These are phyloP conservation scores for Jacana jacana DNA, from an alignment of 2,113 vertebrate genomes.

Conservation along the genomic window DNA sequence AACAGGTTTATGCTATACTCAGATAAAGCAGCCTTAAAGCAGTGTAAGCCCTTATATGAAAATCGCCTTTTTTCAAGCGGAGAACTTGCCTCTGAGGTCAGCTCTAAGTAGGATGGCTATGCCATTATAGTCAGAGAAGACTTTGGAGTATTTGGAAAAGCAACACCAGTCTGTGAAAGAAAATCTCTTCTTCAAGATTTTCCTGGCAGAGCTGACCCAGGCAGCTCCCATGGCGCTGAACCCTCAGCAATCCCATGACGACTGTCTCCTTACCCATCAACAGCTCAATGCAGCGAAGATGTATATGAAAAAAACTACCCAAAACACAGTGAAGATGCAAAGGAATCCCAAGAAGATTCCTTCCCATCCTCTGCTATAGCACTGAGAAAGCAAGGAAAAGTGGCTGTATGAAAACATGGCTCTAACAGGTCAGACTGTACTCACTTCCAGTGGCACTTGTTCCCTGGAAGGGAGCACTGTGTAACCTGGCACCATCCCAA, in stretches of 20 bases:
- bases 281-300: not conserved
- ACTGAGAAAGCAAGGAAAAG: not conserved
- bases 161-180: not conserved
- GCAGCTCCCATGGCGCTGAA: not conserved
- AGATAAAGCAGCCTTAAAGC: slow-evolving; percentile 57
- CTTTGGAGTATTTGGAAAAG: not conserved
- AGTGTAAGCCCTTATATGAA: not conserved
- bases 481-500: not conserved
- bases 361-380: not conserved
- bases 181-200: not conserved
- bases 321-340: not conserved
- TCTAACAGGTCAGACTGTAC: not conserved
- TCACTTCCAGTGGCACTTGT: not conserved
- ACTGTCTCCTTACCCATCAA: not conserved
- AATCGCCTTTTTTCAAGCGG: not conserved
- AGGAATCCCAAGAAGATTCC: not conserved
- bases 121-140: not conserved
- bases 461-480: not conserved
- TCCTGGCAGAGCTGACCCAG: not conserved
- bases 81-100: slow-evolving; percentile 31
- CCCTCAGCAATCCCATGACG: not conserved
- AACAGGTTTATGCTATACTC: slow-evolving; percentile 43
- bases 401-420: not conserved
- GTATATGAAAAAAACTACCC: not conserved
- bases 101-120: not conserved